Conservation (phyloP, 2,888 invertebrate genomes). For the Diadegma fenestrale region DNA sequence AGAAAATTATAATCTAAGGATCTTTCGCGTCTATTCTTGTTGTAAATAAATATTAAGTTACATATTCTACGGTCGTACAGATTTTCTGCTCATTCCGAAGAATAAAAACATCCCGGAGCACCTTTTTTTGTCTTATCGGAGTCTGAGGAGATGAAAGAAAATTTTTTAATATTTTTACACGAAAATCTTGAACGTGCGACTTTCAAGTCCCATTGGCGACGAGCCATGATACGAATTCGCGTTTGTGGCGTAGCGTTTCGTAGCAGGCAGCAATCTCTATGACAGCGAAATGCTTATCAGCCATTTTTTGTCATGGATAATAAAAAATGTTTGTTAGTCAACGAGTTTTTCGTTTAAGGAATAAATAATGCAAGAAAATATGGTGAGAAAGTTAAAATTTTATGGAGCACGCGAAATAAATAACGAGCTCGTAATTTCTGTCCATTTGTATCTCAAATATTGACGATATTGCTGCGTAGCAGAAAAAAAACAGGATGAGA, state of each 20-base stretch:
- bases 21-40: background rate
- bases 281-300: background rate
- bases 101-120: background rate
- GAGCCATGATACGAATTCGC: background rate
- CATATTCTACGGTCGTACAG: background rate
- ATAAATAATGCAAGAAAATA: background rate
- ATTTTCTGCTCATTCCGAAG: background rate
- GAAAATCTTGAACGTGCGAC: background rate
- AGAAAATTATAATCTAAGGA: background rate
- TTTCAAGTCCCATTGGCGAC: background rate
- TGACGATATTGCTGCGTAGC: conserved; percentile 29
- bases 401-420: background rate
- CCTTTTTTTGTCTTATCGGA: background rate
- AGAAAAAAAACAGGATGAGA: conserved; percentile 3
- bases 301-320: conserved; percentile 17
- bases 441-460: conserved; percentile 7
- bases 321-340: background rate
- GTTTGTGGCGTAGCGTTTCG: background rate
- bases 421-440: background rate
- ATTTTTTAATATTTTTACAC: too few relatives aligned
- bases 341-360: background rate
- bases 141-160: too few relatives aligned
- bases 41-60: background rate
- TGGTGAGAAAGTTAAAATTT: background rate
- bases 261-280: background rate